A percentile compares a stretch with the other conserved stretches of the same genome.
These are phyloP conservation scores for Agriopis aurantiaria DNA, from an alignment of 2,888 invertebrate species.

Conservation along the genomic window DNA sequence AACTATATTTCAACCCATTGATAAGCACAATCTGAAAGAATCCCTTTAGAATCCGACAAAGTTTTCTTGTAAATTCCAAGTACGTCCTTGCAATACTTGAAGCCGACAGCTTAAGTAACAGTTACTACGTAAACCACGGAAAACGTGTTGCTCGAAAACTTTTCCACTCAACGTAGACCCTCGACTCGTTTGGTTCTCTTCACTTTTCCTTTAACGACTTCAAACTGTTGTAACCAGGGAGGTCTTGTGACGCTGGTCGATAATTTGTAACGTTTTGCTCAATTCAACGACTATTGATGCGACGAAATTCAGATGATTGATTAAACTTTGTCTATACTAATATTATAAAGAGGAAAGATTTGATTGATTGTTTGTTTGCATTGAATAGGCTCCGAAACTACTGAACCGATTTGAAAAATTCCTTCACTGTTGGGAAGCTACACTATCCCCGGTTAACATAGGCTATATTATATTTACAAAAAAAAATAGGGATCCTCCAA, in stretches of 20 bases:
- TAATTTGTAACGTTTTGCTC: conserved; percentile 49
- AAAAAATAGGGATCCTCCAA: no score
- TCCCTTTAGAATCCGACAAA: conserved; percentile 43
- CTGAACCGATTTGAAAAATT: no score
- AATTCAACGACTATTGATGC: conserved; percentile 50
- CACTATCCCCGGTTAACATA: no score
- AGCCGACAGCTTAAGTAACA: conserved; percentile 14
- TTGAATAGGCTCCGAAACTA: no score
- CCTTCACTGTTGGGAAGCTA: no score
- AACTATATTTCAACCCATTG: conserved; percentile 8
- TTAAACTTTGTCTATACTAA: no score
- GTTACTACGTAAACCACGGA: conserved; percentile 6
- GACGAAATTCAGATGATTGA: conserved; percentile 28
- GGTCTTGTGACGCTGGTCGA: conserved; percentile 44
- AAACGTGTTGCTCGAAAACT: conserved; percentile 37
- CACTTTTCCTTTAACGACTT: conserved; percentile 32
- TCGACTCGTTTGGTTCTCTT: conserved; percentile 32
- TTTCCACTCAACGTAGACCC: conserved; percentile 42
- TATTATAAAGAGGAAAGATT: no score
- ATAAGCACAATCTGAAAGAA: conserved; percentile 38
- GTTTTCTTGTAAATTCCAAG: conserved; percentile 52
- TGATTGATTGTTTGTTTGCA: no score
- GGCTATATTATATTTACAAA: no score
- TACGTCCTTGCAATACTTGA: conserved; percentile 44
- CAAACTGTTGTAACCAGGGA: conserved; percentile 35